Percentiles rank a stretch among this genome's conserved stretches.
phyloP scores from a whole-genome alignment of 2,888 invertebrate species.

The Heliconius sara region DNA sequence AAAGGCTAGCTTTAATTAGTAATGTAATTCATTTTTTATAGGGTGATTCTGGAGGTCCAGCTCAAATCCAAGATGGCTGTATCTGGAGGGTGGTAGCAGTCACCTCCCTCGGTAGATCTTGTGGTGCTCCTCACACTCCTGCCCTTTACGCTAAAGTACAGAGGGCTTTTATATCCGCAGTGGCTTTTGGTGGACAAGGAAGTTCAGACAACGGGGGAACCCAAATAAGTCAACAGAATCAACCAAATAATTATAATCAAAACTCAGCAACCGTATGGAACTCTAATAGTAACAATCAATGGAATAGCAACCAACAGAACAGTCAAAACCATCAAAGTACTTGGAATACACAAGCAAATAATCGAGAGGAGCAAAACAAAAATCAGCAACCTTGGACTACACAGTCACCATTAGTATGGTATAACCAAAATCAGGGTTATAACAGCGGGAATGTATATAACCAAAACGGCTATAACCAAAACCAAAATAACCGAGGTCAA shows the following conservation, averaged over 20 bases:
- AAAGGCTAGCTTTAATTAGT: too few relatives aligned
- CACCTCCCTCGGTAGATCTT: conserved; percentile 72
- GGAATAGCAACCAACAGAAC: conserved; percentile 33
- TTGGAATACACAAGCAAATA: conserved; percentile 13
- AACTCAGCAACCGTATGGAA: conserved; percentile 20
- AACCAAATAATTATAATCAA: conserved; percentile 8
- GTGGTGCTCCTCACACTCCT: conserved; percentile 72
- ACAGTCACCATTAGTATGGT: conserved; percentile 20
- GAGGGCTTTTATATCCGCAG: conserved; percentile 53
- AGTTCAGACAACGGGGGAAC: conserved; percentile 21
- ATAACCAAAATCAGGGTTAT: conserved; percentile 17
- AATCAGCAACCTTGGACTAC: conserved; percentile 25
- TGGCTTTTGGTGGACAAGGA: conserved; percentile 47
- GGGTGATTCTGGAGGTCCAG: conserved; percentile 79
- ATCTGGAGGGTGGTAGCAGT: conserved; percentile 72
- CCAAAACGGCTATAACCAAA: not conserved
- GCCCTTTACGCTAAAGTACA: conserved; percentile 69
- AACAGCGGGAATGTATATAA: not conserved
- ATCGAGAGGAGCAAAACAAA: conserved; percentile 10
- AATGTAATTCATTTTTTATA: conserved; percentile 48
- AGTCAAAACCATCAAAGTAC: conserved; percentile 8
- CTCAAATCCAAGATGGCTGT: conserved; percentile 73
- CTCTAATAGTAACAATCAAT: conserved; percentile 16
- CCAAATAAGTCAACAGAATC: not conserved
- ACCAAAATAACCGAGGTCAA: conserved; percentile 4